Conservation (phyloP, 2,797 vertebrate genomes). For the Aldrovandia affinis region DNA sequence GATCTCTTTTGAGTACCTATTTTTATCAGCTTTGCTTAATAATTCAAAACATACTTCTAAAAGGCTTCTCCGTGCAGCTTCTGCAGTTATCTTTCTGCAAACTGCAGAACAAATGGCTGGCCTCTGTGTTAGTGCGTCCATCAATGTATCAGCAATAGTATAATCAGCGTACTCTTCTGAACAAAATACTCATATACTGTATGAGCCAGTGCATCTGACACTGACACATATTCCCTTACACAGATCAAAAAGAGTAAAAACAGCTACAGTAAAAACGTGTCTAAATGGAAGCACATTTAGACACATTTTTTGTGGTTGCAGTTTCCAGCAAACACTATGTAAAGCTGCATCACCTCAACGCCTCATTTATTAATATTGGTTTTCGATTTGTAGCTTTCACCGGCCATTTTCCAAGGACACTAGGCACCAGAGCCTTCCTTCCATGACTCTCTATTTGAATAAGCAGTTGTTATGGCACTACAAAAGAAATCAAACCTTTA, state of each 20-base stretch:
- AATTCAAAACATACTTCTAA: slow-evolving; percentile 65
- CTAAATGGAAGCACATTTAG: no score
- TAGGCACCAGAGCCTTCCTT: slow-evolving; percentile 22
- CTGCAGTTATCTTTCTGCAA: background rate
- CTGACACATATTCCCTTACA: background rate
- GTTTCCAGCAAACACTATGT: background rate
- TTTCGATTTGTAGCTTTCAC: slow-evolving; percentile 14
- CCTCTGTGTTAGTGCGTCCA: background rate
- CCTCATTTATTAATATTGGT: background rate
- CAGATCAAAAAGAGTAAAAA: background rate
- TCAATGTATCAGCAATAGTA: background rate
- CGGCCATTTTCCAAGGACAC: background rate
- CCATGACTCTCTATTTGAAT: slow-evolving; percentile 51
- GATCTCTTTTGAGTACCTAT: slow-evolving; percentile 65
- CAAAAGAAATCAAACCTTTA: slow-evolving; percentile 31
- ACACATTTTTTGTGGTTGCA: background rate
- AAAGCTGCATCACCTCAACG: background rate
- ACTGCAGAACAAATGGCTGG: slow-evolving; percentile 13
- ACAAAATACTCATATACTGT: background rate
- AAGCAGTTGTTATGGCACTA: slow-evolving; percentile 47
- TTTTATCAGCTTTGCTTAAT: slow-evolving; percentile 72
- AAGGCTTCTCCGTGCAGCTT: slow-evolving; percentile 39
- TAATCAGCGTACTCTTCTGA: slow-evolving; percentile 12
- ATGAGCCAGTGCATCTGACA: background rate
- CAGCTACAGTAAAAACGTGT: background rate